Conservation (phyloP, 1,140 invertebrate species). For the Monochamus saltuarius region DNA sequence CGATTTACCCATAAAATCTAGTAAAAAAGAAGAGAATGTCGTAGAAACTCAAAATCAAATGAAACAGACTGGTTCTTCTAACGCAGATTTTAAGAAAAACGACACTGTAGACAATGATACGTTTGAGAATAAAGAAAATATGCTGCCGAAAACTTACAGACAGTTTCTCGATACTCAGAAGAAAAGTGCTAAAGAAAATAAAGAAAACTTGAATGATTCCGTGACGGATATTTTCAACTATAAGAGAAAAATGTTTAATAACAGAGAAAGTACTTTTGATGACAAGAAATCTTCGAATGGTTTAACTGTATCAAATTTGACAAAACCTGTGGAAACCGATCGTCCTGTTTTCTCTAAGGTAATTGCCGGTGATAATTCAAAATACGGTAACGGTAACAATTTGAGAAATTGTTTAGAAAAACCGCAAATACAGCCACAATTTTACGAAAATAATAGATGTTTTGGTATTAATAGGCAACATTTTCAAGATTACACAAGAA, state of each 20-base stretch:
- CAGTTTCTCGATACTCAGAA: constrained; percentile 33
- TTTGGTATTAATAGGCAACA: neutral
- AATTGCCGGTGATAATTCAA: neutral
- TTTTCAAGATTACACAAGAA: neutral
- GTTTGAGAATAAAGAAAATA: constrained; percentile 15
- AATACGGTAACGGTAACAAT: neutral
- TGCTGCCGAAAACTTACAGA: constrained; percentile 26
- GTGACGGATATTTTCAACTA: constrained; percentile 40
- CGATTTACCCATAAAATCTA: constrained; percentile 27
- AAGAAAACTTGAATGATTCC: constrained; percentile 27
- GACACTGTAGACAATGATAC: neutral
- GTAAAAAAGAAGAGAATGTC: neutral
- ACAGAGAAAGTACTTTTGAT: constrained; percentile 1
- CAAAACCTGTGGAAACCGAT: neutral
- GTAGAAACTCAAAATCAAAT: neutral
- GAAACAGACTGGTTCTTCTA: neutral
- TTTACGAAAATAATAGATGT: neutral
- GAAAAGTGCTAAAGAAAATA: constrained; percentile 2
- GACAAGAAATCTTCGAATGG: neutral
- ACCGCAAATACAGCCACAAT: neutral
- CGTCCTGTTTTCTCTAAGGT: neutral
- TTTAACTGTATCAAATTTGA: constrained; percentile 2
- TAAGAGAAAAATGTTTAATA: constrained; percentile 18
- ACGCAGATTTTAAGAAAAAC: neutral
- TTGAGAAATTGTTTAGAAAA: neutral